Conservation (phyloP, 2,888 invertebrate species). For the Nemurella pictetii region DNA sequence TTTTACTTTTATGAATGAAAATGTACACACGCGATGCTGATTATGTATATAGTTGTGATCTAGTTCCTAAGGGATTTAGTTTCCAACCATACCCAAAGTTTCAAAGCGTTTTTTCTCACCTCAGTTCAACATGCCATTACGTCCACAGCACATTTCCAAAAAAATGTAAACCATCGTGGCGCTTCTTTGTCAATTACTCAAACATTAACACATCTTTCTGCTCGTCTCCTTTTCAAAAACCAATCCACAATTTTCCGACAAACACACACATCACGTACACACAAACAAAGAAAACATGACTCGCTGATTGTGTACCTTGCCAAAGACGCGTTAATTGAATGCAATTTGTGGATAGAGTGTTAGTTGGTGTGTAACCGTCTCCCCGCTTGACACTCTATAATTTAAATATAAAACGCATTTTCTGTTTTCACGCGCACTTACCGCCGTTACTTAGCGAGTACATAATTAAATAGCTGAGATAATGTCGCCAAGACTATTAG, state of each 20-base stretch:
- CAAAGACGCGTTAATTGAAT: not conserved
- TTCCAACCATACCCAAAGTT: not conserved
- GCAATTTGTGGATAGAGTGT: not conserved
- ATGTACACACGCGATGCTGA: not conserved
- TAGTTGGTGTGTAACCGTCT: not conserved
- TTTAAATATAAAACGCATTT: not conserved
- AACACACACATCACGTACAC: not conserved
- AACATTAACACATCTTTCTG: not conserved
- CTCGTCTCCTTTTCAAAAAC: not conserved
- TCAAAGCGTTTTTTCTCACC: not conserved
- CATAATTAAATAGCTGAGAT: constrained; percentile 1
- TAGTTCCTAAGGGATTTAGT: no score
- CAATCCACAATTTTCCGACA: not conserved
- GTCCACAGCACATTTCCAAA: not conserved
- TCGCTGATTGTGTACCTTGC: not conserved
- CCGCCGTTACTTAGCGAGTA: constrained; percentile 3
- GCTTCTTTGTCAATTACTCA: not conserved
- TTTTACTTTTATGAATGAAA: not conserved
- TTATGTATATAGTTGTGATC: no score
- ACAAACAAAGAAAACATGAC: not conserved
- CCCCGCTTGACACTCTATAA: constrained; percentile 1
- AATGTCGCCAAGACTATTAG: constrained; percentile 11
- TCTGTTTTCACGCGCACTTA: constrained; percentile 17
- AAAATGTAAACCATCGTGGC: not conserved
- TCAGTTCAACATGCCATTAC: not conserved